phyloP scores from a whole-genome alignment of 2,797 vertebrate genomes.

The Sebastes diaconus region DNA sequence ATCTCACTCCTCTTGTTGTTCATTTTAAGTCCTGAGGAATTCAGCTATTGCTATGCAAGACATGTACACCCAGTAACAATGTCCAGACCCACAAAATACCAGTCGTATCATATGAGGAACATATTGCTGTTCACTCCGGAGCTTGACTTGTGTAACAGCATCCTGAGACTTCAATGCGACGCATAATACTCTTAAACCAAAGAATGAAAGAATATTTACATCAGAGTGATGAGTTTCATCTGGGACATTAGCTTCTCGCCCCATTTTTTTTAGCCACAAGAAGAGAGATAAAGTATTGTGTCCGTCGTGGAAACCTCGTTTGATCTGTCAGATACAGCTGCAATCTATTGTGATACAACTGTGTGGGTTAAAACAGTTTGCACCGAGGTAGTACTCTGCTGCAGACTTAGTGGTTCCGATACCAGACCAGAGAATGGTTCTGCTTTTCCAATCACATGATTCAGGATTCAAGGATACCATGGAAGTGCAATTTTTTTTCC shows the following conservation, averaged over 20 bases:
- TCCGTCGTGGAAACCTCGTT: conserved; percentile 33
- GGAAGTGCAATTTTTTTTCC: conserved; percentile 58
- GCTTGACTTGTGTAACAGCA: conserved; percentile 25
- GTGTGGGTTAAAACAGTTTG: conserved; percentile 42
- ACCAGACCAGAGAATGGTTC: conserved; percentile 47
- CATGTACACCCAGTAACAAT: conserved; percentile 33
- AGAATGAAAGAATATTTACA: conserved; percentile 50
- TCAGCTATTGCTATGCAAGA: conserved; percentile 16
- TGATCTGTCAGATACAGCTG: conserved; percentile 59
- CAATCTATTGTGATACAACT: conserved; percentile 46
- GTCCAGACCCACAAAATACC: conserved; percentile 23
- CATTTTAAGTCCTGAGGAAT: conserved; percentile 17
- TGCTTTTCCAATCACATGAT: conserved; percentile 66
- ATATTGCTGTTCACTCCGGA: conserved; percentile 32
- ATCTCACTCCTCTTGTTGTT: conserved; percentile 1
- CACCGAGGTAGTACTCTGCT: conserved; percentile 45
- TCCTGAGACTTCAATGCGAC: conserved; percentile 22
- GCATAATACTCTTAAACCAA: conserved; percentile 52
- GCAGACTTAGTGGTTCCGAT: conserved; percentile 44
- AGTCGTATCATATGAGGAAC: conserved; percentile 24
- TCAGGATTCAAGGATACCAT: conserved; percentile 43
- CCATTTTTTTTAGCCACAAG: conserved; percentile 45
- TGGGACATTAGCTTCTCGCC: conserved; percentile 21
- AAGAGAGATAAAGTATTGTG: conserved; percentile 53
- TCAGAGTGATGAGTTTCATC: conserved; percentile 60